Evolutionary conservation across 2,797 vertebrate genomes (phyloP), one percentile per base, ranked within the genome.

Genomic region (Sebastiscus albofasciatus): DNA sequence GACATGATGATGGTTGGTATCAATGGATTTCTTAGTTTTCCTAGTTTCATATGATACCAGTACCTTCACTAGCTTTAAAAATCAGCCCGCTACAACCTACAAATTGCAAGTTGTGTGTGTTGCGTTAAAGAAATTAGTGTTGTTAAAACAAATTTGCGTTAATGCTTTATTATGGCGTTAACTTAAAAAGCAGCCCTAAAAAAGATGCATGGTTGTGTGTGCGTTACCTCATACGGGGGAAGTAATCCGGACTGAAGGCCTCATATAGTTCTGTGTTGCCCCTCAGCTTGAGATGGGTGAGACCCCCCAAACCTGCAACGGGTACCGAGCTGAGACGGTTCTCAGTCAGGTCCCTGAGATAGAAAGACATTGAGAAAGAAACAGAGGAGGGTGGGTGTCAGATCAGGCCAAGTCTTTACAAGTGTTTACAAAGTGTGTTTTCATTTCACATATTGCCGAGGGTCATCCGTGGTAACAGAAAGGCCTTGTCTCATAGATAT

Each of bases 231-330:
- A 99, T 97, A 64, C 94, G 97, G 70, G 97, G 98, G 82, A 99
- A 97, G 74, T 96, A 95, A 84, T 99, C 97, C 75, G 97, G 95
- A 89, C 94, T 95, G 94, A 98, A 97, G 69, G 95, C 93, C 66
- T 96, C 96, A 0, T 96, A 98, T 26, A 99, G 92, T 18, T 96
- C 96, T 0, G 83, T 89, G 92, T 99, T 99, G 79, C 98, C 98
- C 89, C 91, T 97, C 80, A 99, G 96, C 87, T 98, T 99, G 79
- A 99, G 96, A 58, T 99, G 97, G 27, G 96, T 97, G 80, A 99
- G 92, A 80, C 96, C 94, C 18, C 90, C 95, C 69, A 99, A 91
- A 13, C 98, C 98, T 4, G 92, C 92, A 88, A 97, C 92, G 3
- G 98, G 98, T 64, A 99, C 86, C 0, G 93, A 90, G 79, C 86